phyloP scores from a whole-genome alignment of 2,797 vertebrate genomes.

The Discoglossus pictus region DNA sequence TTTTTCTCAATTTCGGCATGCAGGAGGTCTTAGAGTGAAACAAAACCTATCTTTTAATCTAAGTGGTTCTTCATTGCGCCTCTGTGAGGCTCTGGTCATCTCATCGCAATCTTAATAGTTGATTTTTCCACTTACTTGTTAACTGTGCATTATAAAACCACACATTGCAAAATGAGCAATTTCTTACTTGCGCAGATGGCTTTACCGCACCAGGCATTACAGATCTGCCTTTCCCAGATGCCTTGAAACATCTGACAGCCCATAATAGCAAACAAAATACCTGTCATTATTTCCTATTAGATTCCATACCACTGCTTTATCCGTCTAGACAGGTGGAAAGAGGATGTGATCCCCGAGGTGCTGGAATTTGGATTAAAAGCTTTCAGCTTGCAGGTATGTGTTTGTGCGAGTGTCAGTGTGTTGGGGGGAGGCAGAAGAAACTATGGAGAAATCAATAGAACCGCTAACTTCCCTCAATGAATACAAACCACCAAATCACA shows the following conservation, averaged over 20 bases:
- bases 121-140: slow-evolving; percentile 14
- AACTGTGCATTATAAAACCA: slow-evolving; percentile 7
- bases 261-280: slow-evolving; percentile 50
- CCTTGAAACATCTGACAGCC: slow-evolving; percentile 37
- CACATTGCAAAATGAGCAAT: neutral
- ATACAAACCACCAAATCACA: slow-evolving; percentile 24
- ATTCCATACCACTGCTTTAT: slow-evolving; percentile 37
- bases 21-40: too few species aligned
- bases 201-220: slow-evolving; percentile 7
- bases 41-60: too few species aligned
- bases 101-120: too few species aligned
- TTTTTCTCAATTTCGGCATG: too few species aligned
- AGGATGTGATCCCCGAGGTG: slow-evolving; percentile 36
- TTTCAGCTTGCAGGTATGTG: slow-evolving; percentile 38
- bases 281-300: slow-evolving; percentile 48
- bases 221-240: slow-evolving; percentile 29
- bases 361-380: slow-evolving; percentile 46
- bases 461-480: slow-evolving; percentile 9
- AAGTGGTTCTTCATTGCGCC: too few species aligned
- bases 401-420: slow-evolving; percentile 39
- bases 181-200: slow-evolving; percentile 23
- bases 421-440: neutral
- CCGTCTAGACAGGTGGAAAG: slow-evolving; percentile 48
- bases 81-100: too few species aligned
- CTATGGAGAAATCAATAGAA: slow-evolving; percentile 39